Conservation (phyloP, 2,797 vertebrate species). For the Gallinago stenura region DNA sequence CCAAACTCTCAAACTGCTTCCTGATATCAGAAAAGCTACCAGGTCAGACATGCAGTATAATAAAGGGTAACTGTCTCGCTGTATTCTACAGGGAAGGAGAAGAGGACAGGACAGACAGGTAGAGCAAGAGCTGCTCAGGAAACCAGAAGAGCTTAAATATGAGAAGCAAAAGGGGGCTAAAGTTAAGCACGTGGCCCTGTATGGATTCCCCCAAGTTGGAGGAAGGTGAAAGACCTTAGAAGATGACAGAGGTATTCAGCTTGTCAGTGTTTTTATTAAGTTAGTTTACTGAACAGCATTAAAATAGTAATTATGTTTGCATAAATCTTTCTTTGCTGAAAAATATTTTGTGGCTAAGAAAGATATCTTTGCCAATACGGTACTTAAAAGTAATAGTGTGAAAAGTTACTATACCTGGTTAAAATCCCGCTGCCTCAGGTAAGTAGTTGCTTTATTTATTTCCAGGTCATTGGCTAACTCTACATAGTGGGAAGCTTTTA, state of each 20-base stretch:
- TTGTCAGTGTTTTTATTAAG: background rate
- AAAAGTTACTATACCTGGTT: conserved; percentile 87
- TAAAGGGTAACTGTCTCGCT: background rate
- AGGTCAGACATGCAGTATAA: background rate
- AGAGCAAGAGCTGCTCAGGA: background rate
- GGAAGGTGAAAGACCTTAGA: background rate
- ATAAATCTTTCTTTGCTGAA: background rate
- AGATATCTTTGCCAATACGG: background rate
- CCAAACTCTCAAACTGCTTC: background rate
- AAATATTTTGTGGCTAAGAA: background rate
- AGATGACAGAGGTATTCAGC: background rate
- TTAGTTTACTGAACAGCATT: background rate
- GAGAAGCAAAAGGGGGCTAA: background rate
- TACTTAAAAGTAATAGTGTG: background rate
- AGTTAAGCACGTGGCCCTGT: background rate
- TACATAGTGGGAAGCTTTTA: conserved; percentile 93
- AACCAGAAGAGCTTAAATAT: background rate
- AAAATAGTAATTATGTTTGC: background rate
- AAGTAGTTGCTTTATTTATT: conserved; percentile 98
- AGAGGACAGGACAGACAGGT: background rate
- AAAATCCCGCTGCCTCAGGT: conserved; percentile 93
- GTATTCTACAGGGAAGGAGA: background rate
- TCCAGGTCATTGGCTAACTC: conserved; percentile 96
- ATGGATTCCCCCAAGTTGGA: background rate
- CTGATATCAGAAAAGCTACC: background rate